Evolutionary conservation across 2,888 invertebrate species (phyloP), one percentile per base, ranked within the genome.

Genomic region (Sphaeridia pumilis): DNA sequence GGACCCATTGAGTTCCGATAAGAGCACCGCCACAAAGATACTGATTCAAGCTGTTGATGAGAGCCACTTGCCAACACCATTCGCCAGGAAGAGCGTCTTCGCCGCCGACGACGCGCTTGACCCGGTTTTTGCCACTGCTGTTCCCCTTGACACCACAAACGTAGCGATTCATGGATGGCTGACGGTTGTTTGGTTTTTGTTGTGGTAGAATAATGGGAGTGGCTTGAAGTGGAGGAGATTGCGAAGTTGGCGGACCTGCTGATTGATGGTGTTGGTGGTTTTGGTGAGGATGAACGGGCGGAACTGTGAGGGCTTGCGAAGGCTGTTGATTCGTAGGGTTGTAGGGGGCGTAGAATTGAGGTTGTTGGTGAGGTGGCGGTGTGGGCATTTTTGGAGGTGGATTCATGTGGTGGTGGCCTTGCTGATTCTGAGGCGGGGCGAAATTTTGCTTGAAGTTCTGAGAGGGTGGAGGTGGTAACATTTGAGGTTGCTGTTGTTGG

Each of bases 51-150:
- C 88, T 87, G 73, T 92, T 92, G 70, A 92, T 90, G 61, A 92
- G 76, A 1, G 92, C 92, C 60, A 87, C 87, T 73, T 89, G 89
- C 90, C 90, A 90, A 72, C 90, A 90, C 89, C 90, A 92, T 75
- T 90, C 90, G 43, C 87, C 89, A 54, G 88, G 83, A 65, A 83
- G 83, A 2, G 90, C 87, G 69, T 92, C 90, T 70, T 84, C 86
- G 14, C 92, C 92, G 12, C 92, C 92, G 59, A 92, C 89, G 55
- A 92, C 89, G 21, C 81, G 72, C 44, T 61, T 58, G 31, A 70
- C 75, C 1, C 68, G 49, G 34, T 52, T 47, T 24, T 25, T 49
- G 5, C 34, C 25, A 12, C 21, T 26, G 4, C 79, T 75, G 0
- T 81, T 79, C 62, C 90, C 90, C 73, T 90, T 92, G 0, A 90